Evolutionary conservation across 1,140 invertebrate genomes (phyloP), one percentile per base, ranked within the genome.

Genomic region (Ridgeia piscesae): DNA sequence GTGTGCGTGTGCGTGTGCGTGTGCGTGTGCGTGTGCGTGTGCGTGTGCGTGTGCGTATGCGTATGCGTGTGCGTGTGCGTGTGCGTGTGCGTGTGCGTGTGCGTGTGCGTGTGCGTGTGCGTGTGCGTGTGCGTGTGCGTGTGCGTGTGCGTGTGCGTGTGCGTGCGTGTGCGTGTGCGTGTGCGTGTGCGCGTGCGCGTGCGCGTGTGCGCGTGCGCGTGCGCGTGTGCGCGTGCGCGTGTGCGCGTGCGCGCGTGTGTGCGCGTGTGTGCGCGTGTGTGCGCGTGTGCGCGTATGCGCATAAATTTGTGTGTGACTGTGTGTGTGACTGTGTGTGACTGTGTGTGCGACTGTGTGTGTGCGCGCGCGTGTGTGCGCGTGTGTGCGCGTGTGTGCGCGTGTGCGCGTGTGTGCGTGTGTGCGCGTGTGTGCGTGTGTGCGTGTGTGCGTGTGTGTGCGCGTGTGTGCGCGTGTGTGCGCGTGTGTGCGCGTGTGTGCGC

Each of bases 231-330:
- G 92, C 93, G 93, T 93, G 92, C 91, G 92, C 93, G 89, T 93
- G 91, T 93, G 91, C 93, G 91, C 93, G 93, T 93, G 50, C 93
- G 91, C 93, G 91, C 93, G 92, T 93, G 91, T 93, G 92, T 93
- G 92, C 93, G 91, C 93, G 92, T 93, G 91, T 93, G 89, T 34
- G 89, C 17, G 89, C 17, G 34, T 35, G 34, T 34, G 58, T 77
- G 58, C 42, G 42, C 42, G 42, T 77, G 58, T 77, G 58, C 27
- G 58, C 27, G 42, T 11, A 11, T n/a, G n/a, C n/a, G n/a, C n/a
- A n/a, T n/a, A n/a, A n/a, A n/a, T n/a, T n/a, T n/a, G n/a, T n/a
- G n/a, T n/a, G n/a, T n/a, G n/a, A n/a, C n/a, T 42, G 42, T 42
- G 11, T 42, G 42, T 11, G 42, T 42, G 42, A 4, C 4, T 42